Conservation (phyloP, 1,140 invertebrate species). For the Papilio polyxenes region DNA sequence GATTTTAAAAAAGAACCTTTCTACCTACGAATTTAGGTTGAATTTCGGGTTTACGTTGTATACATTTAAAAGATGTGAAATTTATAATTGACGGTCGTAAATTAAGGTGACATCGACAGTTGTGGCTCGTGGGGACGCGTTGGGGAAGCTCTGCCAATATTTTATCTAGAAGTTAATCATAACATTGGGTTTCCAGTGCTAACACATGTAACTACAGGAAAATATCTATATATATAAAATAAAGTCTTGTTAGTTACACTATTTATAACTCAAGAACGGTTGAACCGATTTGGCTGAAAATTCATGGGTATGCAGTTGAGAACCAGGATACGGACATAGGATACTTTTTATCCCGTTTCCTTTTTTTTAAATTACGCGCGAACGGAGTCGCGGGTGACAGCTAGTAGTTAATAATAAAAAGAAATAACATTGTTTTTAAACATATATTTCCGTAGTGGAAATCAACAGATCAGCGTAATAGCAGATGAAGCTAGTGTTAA, state of each 20-base stretch:
- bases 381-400: too few species aligned
- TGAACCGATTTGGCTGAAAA: too few species aligned
- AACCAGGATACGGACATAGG: too few species aligned
- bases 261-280: too few species aligned
- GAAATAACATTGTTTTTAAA: not conserved
- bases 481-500: too few species aligned
- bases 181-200: slow-evolving; percentile 39
- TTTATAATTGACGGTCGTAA: slow-evolving; percentile 79
- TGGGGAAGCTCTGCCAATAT: slow-evolving; percentile 69
- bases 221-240: too few species aligned
- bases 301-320: too few species aligned
- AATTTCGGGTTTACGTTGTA: slow-evolving; percentile 32
- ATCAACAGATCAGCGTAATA: slow-evolving; percentile 45
- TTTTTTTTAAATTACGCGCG: too few species aligned
- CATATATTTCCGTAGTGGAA: not conserved
- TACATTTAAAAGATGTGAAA: slow-evolving; percentile 64
- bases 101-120: slow-evolving; percentile 80
- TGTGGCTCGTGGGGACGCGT: slow-evolving; percentile 65
- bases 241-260: too few species aligned
- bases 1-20: not conserved
- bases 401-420: not conserved
- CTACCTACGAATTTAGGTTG: slow-evolving; percentile 34
- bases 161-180: slow-evolving; percentile 78
- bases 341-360: too few species aligned
- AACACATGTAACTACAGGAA: not conserved